Evolutionary conservation across 1,140 invertebrate genomes (phyloP).

Genomic region (Papilio xuthus): DNA sequence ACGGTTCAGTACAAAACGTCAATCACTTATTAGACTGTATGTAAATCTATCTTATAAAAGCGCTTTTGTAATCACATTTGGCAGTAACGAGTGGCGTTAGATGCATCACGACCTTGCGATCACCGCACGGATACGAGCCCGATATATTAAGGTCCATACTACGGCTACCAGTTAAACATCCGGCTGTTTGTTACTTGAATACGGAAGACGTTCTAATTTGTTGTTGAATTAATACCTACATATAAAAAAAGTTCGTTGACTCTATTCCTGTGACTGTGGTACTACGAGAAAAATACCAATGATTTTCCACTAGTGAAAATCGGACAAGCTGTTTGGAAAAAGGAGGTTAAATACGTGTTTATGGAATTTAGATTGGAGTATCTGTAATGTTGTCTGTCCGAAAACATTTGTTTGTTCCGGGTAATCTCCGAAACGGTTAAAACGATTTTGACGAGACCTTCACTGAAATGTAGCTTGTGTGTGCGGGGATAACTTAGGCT

Average conservation of each 20-base stretch:
- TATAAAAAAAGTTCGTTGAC: no score
- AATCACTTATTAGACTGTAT: constrained; percentile 19
- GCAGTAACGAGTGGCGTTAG: constrained; percentile 29
- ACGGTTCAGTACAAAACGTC: not conserved
- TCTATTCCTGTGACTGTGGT: no score
- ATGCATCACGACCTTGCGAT: constrained; percentile 38
- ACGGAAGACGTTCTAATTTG: not conserved
- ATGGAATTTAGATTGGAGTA: not conserved
- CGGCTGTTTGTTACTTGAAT: not conserved
- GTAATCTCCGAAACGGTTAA: no score
- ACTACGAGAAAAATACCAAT: no score
- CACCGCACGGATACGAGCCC: constrained; percentile 24
- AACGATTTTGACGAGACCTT: no score
- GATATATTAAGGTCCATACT: constrained; percentile 31
- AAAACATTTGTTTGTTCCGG: no score
- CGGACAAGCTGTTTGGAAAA: not conserved
- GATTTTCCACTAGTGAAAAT: no score
- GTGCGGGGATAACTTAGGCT: no score
- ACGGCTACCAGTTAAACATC: constrained; percentile 20
- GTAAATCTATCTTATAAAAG: constrained; percentile 4
- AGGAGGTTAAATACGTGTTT: not conserved
- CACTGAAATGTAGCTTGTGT: no score
- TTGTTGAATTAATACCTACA: no score
- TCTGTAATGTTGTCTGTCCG: no score
- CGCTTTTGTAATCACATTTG: constrained; percentile 23